These are phyloP conservation scores for Leucophenga varia DNA, from an alignment of 1,140 invertebrate genomes.

Conservation along the genomic window DNA sequence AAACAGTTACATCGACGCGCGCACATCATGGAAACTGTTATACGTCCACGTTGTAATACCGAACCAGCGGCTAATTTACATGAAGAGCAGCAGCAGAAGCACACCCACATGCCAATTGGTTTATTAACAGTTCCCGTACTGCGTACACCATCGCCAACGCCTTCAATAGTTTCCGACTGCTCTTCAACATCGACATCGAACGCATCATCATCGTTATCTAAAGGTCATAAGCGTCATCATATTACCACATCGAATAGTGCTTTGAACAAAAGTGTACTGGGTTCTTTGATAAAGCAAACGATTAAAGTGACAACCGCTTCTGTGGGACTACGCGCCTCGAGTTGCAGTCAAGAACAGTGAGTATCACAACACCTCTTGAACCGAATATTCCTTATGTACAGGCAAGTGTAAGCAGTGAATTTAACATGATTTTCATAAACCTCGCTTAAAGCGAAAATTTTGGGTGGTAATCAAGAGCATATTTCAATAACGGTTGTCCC, in stretches of 20 bases:
- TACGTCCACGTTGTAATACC: slow-evolving; percentile 31
- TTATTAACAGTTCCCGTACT: neutral
- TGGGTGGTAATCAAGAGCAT: neutral
- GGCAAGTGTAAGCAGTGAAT: slow-evolving; percentile 6
- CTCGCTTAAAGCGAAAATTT: slow-evolving; percentile 1
- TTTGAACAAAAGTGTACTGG: slow-evolving; percentile 23
- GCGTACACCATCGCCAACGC: too few species aligned
- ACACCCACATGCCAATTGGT: neutral
- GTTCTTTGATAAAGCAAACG: slow-evolving; percentile 35
- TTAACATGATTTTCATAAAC: neutral
- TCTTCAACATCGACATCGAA: neutral
- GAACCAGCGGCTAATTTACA: slow-evolving; percentile 20
- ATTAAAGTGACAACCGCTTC: slow-evolving; percentile 33
- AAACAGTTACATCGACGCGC: slow-evolving; percentile 12
- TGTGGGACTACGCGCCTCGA: slow-evolving; percentile 22
- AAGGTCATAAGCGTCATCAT: too few species aligned
- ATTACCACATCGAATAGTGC: too few species aligned
- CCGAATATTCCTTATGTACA: too few species aligned
- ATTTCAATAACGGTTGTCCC: neutral
- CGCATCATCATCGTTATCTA: slow-evolving; percentile 9
- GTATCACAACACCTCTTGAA: too few species aligned
- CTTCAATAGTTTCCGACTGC: neutral
- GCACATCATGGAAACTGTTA: slow-evolving; percentile 16
- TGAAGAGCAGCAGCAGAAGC: slow-evolving; percentile 1
- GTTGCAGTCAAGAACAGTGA: slow-evolving; percentile 26